Percentiles rank a stretch among this genome's conserved stretches.
phyloP scores from a whole-genome alignment of 2,888 invertebrate species.

The Malthinus flaveolus region DNA sequence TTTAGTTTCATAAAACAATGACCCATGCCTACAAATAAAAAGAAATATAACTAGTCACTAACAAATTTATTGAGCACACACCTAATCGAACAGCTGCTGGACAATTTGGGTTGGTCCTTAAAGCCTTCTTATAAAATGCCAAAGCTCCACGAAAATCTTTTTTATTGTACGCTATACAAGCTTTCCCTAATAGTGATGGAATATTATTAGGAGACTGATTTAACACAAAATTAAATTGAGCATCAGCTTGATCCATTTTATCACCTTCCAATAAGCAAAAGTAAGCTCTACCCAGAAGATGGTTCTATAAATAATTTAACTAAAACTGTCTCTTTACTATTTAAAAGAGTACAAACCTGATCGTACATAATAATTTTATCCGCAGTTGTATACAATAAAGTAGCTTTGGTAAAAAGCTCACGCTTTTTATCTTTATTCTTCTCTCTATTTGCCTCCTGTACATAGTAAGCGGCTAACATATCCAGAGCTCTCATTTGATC shows the following conservation, averaged over 20 bases:
- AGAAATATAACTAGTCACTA: background rate
- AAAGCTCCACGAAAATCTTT: slow-evolving; percentile 94
- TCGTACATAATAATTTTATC: slow-evolving; percentile 99
- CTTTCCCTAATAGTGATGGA: slow-evolving; percentile 95
- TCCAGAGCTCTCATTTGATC: slow-evolving; percentile 98
- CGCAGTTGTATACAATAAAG: slow-evolving; percentile 95
- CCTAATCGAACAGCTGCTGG: slow-evolving; percentile 90
- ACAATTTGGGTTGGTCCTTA: slow-evolving; percentile 94
- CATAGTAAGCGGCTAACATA: slow-evolving; percentile 98
- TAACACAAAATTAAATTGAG: slow-evolving; percentile 98
- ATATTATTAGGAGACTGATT: slow-evolving; percentile 96
- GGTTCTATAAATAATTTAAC: slow-evolving; percentile 67
- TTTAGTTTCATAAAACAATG: slow-evolving; percentile 97
- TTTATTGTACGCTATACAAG: slow-evolving; percentile 98
- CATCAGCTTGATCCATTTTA: slow-evolving; percentile 99
- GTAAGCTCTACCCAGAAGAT: slow-evolving; percentile 96
- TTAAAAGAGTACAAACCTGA: slow-evolving; percentile 62
- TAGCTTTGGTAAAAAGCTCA: slow-evolving; percentile 95
- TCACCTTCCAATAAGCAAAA: slow-evolving; percentile 98
- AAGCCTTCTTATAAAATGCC: slow-evolving; percentile 96
- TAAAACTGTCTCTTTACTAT: background rate
- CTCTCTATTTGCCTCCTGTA: slow-evolving; percentile 93
- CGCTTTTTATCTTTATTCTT: slow-evolving; percentile 93
- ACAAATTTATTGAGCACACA: slow-evolving; percentile 15
- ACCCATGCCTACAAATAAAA: slow-evolving; percentile 78